Conservation (phyloP, 2,113 vertebrate genomes). For the Lagenorhynchus albirostris region DNA sequence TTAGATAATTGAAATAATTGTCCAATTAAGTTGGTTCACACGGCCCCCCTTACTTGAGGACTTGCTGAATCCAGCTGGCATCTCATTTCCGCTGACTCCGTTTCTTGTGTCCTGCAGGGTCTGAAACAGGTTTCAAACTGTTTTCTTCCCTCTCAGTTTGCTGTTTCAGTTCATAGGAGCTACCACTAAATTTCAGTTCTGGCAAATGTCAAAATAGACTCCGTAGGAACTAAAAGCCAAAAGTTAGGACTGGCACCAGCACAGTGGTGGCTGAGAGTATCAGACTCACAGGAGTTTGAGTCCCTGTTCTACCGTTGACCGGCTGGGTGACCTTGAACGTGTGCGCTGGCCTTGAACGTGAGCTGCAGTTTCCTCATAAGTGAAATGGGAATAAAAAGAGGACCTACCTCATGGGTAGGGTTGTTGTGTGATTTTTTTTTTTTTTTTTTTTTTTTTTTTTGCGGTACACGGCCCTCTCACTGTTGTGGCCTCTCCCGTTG, state of each 20-base stretch:
- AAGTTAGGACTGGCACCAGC: neutral
- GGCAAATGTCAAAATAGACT: constrained; percentile 61
- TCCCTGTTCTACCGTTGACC: neutral
- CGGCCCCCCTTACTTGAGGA: neutral
- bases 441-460: no score
- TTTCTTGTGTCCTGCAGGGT: constrained; percentile 14
- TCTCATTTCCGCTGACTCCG: constrained; percentile 41
- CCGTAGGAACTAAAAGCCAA: neutral
- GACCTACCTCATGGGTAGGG: neutral
- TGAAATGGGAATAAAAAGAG: neutral
- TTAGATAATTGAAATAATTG: constrained; percentile 76
- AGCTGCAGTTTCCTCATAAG: neutral
- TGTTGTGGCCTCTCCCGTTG: no score
- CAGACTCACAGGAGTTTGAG: neutral
- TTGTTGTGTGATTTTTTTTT: no score
- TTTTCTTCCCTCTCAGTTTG: constrained; percentile 50
- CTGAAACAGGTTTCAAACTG: constrained; percentile 61
- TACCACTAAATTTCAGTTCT: constrained; percentile 37
- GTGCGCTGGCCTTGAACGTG: neutral
- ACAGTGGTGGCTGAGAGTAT: neutral
- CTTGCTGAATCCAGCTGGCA: constrained; percentile 61
- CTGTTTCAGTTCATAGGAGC: constrained; percentile 33
- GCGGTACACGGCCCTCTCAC: no score
- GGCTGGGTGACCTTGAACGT: neutral
- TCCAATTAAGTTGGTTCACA: constrained; percentile 61